These are phyloP conservation scores for Garrulus glandarius DNA, from an alignment of 2,797 vertebrate genomes.

Conservation along the genomic window DNA sequence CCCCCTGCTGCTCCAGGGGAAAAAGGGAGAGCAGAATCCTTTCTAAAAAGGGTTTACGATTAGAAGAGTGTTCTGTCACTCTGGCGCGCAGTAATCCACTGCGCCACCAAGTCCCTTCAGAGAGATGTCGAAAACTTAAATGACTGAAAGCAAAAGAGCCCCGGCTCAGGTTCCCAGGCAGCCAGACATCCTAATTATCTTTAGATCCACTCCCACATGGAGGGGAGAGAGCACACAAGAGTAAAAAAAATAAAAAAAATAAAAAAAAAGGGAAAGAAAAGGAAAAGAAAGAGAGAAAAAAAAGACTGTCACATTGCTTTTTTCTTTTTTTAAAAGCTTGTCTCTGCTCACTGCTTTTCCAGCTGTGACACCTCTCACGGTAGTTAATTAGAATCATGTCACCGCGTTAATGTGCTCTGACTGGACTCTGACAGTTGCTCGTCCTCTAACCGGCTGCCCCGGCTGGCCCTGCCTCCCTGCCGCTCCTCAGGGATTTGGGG, in stretches of 20 bases:
- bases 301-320: constrained; percentile 82
- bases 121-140: constrained; percentile 80
- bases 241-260: constrained; percentile 12
- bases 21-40: constrained; percentile 68
- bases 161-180: constrained; percentile 71
- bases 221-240: constrained; percentile 73
- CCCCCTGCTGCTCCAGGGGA: constrained; percentile 74
- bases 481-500: not conserved
- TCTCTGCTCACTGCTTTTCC: constrained; percentile 77
- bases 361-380: constrained; percentile 80
- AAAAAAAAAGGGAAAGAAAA: not conserved
- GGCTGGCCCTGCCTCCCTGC: not conserved
- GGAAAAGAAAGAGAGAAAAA: not conserved
- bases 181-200: constrained; percentile 83
- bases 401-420: constrained; percentile 85
- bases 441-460: constrained; percentile 20
- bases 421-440: constrained; percentile 73
- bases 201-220: constrained; percentile 75
- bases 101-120: constrained; percentile 78
- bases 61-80: constrained; percentile 73
- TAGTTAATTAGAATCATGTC: constrained; percentile 87
- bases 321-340: constrained; percentile 79
- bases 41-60: constrained; percentile 71
- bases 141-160: constrained; percentile 78
- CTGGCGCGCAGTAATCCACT: constrained; percentile 76